Evolutionary conservation across 92 coral and sea anemone species (phyloP).

Genomic region (Palythoa grandiflora): DNA sequence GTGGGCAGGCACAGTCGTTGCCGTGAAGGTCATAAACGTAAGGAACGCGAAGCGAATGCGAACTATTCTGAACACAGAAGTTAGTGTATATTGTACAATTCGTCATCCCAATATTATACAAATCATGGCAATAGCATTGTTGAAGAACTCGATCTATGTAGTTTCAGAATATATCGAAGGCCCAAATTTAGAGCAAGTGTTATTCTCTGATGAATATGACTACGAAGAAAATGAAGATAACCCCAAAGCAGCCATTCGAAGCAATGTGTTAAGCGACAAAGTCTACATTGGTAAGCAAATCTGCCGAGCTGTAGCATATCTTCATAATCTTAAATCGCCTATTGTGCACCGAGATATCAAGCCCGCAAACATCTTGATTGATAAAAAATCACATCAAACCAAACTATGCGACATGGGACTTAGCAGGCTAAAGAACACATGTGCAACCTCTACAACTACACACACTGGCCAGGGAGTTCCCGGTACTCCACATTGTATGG

Average conservation of each 20-base stretch:
- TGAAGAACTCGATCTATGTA: background rate
- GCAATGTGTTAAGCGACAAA: background rate
- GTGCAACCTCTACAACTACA: background rate
- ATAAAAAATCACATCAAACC: background rate
- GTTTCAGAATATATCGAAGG: background rate
- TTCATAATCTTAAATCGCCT: background rate
- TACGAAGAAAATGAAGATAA: background rate
- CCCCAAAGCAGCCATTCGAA: background rate
- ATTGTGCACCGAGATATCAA: background rate
- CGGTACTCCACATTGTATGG: background rate
- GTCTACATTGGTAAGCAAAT: background rate
- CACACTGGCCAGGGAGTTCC: background rate
- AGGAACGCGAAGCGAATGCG: background rate
- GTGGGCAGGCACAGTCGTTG: background rate
- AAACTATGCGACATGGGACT: background rate
- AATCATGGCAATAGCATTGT: background rate
- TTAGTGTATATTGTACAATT: background rate
- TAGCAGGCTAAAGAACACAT: background rate
- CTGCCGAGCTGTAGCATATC: background rate
- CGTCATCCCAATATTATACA: background rate
- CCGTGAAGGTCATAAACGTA: background rate
- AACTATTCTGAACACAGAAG: background rate
- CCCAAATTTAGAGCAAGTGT: background rate
- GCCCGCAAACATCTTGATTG: background rate
- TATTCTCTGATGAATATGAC: background rate